Evolutionary conservation across 2,888 invertebrate species (phyloP).

Genomic region (Teleogryllus oceanicus): DNA sequence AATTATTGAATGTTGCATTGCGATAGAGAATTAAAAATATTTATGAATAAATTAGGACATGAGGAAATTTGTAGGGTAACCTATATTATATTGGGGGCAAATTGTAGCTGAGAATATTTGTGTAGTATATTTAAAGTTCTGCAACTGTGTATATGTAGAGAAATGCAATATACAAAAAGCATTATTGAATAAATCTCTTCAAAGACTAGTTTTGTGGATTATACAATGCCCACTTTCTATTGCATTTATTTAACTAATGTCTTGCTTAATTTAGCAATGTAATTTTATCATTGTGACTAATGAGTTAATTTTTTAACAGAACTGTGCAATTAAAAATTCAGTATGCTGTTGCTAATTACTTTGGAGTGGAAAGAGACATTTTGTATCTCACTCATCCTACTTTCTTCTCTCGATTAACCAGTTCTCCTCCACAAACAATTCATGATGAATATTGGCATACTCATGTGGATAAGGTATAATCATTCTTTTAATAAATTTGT

Average conservation of each 20-base stretch:
- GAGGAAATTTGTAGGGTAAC: no score
- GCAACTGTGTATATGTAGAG: no score
- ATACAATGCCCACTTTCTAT: not conserved
- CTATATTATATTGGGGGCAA: no score
- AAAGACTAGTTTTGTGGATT: not conserved
- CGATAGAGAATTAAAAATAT: no score
- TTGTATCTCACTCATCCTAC: slow-evolving; percentile 81
- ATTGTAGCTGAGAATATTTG: no score
- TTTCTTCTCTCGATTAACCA: slow-evolving; percentile 77
- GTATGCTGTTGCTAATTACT: slow-evolving; percentile 69
- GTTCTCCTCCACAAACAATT: slow-evolving; percentile 63
- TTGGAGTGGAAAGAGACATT: slow-evolving; percentile 62
- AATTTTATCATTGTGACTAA: no score
- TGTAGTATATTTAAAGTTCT: no score
- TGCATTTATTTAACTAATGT: no score
- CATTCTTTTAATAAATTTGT: not conserved
- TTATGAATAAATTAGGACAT: no score
- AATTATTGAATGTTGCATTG: no score
- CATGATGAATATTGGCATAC: slow-evolving; percentile 91
- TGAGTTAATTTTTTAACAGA: slow-evolving; percentile 45
- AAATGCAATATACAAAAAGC: no score
- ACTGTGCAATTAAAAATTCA: slow-evolving; percentile 73
- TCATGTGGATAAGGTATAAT: slow-evolving; percentile 76
- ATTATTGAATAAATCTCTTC: not conserved
- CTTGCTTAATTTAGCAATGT: no score